Evolutionary conservation across 2,113 vertebrate species (phyloP).

Genomic region (Psophia crepitans): DNA sequence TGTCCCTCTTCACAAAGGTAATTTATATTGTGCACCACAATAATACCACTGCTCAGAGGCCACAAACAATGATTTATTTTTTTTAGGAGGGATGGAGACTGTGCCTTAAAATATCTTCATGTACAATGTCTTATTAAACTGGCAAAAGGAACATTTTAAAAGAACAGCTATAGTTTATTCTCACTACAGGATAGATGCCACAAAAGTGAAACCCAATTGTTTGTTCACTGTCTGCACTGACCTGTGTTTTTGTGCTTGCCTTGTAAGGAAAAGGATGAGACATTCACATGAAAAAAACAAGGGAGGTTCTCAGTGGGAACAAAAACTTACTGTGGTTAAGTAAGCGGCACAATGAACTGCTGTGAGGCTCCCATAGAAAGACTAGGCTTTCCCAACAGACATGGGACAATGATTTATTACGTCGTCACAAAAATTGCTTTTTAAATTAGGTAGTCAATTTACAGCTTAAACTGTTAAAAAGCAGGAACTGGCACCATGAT

Average conservation of each 20-base stretch:
- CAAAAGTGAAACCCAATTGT: neutral
- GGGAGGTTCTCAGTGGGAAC: neutral
- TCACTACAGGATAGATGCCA: neutral
- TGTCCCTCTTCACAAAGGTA: neutral
- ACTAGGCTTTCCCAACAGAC: neutral
- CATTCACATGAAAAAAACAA: neutral
- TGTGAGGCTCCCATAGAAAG: neutral
- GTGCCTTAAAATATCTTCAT: neutral
- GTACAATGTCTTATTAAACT: neutral
- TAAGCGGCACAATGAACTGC: neutral
- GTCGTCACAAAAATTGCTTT: neutral
- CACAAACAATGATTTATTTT: neutral
- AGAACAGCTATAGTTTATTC: neutral
- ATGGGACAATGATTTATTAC: neutral
- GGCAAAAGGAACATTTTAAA: neutral
- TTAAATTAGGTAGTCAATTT: neutral
- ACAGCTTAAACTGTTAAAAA: neutral
- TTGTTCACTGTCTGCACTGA: neutral
- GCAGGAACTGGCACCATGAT: neutral
- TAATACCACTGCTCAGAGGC: neutral
- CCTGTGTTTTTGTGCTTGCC: neutral
- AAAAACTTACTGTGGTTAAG: neutral
- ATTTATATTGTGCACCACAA: neutral
- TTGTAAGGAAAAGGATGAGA: neutral
- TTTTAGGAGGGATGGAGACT: neutral